Evolutionary conservation across 1,140 invertebrate species (phyloP), one percentile per base, ranked within the genome.

Genomic region (Caenorhabditis briggsae): DNA sequence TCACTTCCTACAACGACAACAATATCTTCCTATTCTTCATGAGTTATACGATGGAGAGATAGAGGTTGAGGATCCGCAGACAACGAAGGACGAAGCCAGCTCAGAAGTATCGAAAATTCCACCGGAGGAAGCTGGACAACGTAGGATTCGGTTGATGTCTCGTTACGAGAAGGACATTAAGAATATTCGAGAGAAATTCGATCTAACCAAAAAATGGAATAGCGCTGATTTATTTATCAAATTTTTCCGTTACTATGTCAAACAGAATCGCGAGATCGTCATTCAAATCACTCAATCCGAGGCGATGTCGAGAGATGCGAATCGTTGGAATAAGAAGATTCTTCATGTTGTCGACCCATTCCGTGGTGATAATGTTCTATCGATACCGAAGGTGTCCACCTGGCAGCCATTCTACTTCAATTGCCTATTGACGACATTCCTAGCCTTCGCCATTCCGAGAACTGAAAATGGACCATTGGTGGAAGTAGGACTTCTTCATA

Each of bases 341-440:
- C 65, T 85, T 53, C 84, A 85, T 50, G 65, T 82, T 61, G 43
- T 55, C 14, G 85, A 64, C 41, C 85, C 85, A 2, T 58, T 82
- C 25, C 48, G 85, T 23, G 85, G 70, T 3, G 70, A 82, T 43
- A 82, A 82, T 53, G 78, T 86, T 8, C 64, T 64, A 5, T 50
- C 43, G n/a, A 78, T 86, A 46, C 74, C 70, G 5, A 56, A 64
- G 18, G 70, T 78, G 3, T 78, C 70, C 14, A 59, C 85, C 0
- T 86, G 70, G 50, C 85, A 86, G 53, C 78, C 70, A 3, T 86
- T 46, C 85, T 86, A 56, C 16, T 64, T 82, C 50, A 86, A 86
- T 56, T 86, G 85, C 64, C n/a, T 86, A 12, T 25, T 86, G 12
- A 48, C 70, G 3, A 50, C 85, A 0, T 86, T 48, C n/a, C 14